Base-by-base conservation (phyloP, 2,888 invertebrate species). In the Hermodice carunculata region DNA sequence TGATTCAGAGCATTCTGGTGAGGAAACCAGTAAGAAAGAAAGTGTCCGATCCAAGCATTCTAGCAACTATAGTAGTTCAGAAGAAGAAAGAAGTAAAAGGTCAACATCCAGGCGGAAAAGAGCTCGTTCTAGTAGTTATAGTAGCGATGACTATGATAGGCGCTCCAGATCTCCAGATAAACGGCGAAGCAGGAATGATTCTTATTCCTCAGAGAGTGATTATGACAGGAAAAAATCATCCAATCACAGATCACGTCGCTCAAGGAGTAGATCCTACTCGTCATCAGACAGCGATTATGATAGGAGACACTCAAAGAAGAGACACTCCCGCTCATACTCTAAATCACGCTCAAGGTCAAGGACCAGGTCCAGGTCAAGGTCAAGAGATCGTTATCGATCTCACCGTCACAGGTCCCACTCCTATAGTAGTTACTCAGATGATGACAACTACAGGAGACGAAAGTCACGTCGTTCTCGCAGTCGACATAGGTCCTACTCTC, bases 211-310 rank as follows among this genome's bases (percentile, higher is more conserved):
- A 31, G 69, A 60, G 2, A 64, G 60, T 29, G 63, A 67, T 28
- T 54, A 65, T n/a, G 31, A 44, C 59, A 34, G 44, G n/a, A n/a
- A n/a, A n/a, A n/a, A n/a, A n/a, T n/a, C n/a, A n/a, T n/a, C n/a
- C 24, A 44, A 57, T 22, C 24, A 31, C 26, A 4, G 43, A 6
- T 61, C 52, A n/a, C 66, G 61, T 14, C 37, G 49, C 22, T 52
- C 65, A 3, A 51, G 64, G 11, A 29, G 53, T 28, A 63, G 63
- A 19, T 54, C 53, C 46, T 63, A 67, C 19, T 49, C 62, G 14
- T n/a, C 34, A 24, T 57, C 61, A 5, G 68, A 65, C 31, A 61
- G 64, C 51, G 65, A 68, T 58, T 64, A 68, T 54, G 61, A 54
- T 46, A 42, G 56, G 17, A 29, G 57, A 19, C 43, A 48, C 24